Conservation (phyloP, 2,888 invertebrate species). For the Alitta virens region DNA sequence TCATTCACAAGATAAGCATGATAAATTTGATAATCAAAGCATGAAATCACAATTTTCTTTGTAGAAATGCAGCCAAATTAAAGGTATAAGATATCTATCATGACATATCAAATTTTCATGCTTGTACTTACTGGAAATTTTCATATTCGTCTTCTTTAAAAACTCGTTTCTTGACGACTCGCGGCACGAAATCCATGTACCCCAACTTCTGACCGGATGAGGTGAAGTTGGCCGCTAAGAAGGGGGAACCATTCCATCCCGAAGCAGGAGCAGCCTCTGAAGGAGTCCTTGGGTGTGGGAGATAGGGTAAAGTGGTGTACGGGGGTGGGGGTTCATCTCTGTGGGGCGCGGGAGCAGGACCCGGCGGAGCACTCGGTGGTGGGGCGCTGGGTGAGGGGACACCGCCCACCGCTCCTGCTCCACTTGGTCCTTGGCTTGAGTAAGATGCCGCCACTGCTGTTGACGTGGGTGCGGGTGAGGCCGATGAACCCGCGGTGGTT, state of each 20-base stretch:
- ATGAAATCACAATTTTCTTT: too few relatives aligned
- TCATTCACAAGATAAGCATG: too few relatives aligned
- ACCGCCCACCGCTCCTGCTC: too few relatives aligned
- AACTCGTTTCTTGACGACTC: slow-evolving; percentile 23
- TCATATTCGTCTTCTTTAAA: slow-evolving; percentile 29
- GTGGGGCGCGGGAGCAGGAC: slow-evolving; percentile 7
- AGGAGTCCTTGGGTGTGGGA: slow-evolving; percentile 14
- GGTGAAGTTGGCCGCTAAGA: slow-evolving; percentile 4
- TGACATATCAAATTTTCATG: too few relatives aligned
- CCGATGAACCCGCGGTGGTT: too few relatives aligned
- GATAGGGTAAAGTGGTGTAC: slow-evolving; percentile 27
- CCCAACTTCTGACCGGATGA: slow-evolving; percentile 23
- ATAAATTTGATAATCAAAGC: too few relatives aligned
- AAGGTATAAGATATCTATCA: too few relatives aligned
- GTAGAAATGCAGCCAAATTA: too few relatives aligned
- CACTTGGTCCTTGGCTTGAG: too few relatives aligned
- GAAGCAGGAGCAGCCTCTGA: slow-evolving; percentile 2
- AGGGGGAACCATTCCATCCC: neutral
- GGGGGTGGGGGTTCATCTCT: slow-evolving; percentile 30
- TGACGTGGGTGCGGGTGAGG: too few relatives aligned
- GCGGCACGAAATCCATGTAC: slow-evolving; percentile 32
- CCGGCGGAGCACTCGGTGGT: neutral
- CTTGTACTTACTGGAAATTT: slow-evolving; percentile 25
- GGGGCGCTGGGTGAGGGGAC: neutral
- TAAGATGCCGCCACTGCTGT: neutral